Percentiles rank a stretch among this genome's conserved stretches.
Conservation (phyloP, 2,888 invertebrate genomes). For the Notodonta dromedarius region DNA sequence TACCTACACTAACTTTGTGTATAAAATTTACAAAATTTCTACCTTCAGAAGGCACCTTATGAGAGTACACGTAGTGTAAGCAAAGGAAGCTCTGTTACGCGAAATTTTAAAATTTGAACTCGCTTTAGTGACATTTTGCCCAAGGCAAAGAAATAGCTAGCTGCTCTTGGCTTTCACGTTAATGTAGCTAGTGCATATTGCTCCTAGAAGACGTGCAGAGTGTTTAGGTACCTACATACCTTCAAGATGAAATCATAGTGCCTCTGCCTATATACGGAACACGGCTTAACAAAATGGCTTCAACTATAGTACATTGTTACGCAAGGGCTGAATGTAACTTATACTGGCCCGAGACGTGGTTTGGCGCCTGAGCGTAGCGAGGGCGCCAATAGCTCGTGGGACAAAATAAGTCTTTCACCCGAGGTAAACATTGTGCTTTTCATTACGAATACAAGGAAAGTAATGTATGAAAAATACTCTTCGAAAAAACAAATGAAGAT, state of each 20-base stretch:
- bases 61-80: slow-evolving; percentile 4
- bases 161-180: slow-evolving; percentile 31
- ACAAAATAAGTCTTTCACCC: too few species aligned
- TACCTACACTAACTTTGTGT: not conserved
- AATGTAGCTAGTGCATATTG: slow-evolving; percentile 35
- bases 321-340: too few species aligned
- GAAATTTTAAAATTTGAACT: slow-evolving; percentile 31
- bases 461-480: too few species aligned
- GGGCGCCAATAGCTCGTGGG: too few species aligned
- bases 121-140: slow-evolving; percentile 39
- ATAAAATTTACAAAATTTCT: slow-evolving; percentile 5
- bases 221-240: slow-evolving; percentile 29
- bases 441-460: too few species aligned
- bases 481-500: too few species aligned
- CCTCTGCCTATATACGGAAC: too few species aligned
- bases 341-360: too few species aligned
- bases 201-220: slow-evolving; percentile 29
- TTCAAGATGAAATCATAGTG: not conserved
- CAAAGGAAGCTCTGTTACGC: slow-evolving; percentile 22
- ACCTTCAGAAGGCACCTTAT: slow-evolving; percentile 1
- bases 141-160: slow-evolving; percentile 32
- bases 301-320: too few species aligned
- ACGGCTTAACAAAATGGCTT: too few species aligned
- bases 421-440: too few species aligned
- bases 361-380: too few species aligned